These are phyloP conservation scores for Listronotus bonariensis DNA, from an alignment of 1,140 invertebrate species.

Conservation along the genomic window DNA sequence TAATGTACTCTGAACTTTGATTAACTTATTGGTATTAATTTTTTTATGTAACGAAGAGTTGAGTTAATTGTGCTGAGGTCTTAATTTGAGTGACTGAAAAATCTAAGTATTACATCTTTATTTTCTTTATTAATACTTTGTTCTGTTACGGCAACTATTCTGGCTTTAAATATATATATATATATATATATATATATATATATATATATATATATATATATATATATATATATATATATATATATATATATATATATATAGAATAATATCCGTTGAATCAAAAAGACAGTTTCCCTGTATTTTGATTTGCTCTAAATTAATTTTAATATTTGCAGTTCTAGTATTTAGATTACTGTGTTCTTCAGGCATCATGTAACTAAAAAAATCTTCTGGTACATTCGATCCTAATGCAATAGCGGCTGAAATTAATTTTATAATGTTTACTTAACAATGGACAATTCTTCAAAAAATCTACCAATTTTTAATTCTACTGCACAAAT, in stretches of 20 bases:
- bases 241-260: too few relatives aligned
- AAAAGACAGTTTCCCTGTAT: not conserved
- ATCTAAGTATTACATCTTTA: conserved; percentile 9
- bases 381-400: conserved; percentile 12
- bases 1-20: conserved; percentile 9
- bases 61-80: conserved; percentile 4
- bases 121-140: conserved; percentile 13
- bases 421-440: conserved; percentile 20
- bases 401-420: conserved; percentile 21
- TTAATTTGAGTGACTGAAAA: conserved; percentile 10
- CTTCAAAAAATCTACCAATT: conserved; percentile 17
- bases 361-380: conserved; percentile 4
- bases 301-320: not conserved
- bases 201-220: too few relatives aligned
- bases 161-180: too few relatives aligned
- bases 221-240: too few relatives aligned
- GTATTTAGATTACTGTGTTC: not conserved
- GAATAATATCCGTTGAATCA: conserved; percentile 1
- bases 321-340: conserved; percentile 9
- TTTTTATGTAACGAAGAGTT: conserved; percentile 7
- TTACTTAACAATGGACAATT: conserved; percentile 14
- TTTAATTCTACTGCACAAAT: conserved; percentile 20
- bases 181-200: too few relatives aligned
- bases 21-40: conserved; percentile 6
- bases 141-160: conserved; percentile 2